Conservation (phyloP, 1,140 invertebrate species). For the Cephus cinctus region DNA sequence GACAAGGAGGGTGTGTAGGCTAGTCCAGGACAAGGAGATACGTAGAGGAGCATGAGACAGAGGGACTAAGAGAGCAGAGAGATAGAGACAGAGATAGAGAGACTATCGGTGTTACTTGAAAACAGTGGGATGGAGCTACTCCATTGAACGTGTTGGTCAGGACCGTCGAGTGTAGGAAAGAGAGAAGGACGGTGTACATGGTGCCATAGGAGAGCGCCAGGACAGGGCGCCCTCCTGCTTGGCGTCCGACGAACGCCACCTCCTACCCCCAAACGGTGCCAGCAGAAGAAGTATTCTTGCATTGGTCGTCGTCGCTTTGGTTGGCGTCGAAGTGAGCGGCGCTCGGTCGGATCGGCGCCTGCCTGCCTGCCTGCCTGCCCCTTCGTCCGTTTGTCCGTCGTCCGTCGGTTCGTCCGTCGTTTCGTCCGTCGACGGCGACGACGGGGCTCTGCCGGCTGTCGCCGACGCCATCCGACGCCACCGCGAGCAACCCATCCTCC, state of each 20-base stretch:
- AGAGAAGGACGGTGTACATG: no score
- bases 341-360: conserved; percentile 4
- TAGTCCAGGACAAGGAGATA: no score
- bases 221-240: conserved; percentile 24
- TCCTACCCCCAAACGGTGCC: conserved; percentile 19
- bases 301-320: conserved; percentile 22
- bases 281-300: conserved; percentile 33
- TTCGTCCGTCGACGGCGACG: conserved; percentile 8
- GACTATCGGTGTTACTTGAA: no score
- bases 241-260: conserved; percentile 25
- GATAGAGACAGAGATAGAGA: no score
- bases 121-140: no score
- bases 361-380: conserved; percentile 3
- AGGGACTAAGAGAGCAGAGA: no score
- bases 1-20: no score
- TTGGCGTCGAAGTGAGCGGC: conserved; percentile 16
- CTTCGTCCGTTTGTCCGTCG: conserved; percentile 3
- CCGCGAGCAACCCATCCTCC: conserved; percentile 8
- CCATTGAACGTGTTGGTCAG: no score
- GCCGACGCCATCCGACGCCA: conserved; percentile 22
- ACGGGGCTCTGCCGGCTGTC: conserved; percentile 13
- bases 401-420: conserved; percentile 3
- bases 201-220: no score
- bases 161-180: no score
- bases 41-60: no score